phyloP scores from a whole-genome alignment of 1,140 invertebrate genomes.

The Listronotus oregonensis region DNA sequence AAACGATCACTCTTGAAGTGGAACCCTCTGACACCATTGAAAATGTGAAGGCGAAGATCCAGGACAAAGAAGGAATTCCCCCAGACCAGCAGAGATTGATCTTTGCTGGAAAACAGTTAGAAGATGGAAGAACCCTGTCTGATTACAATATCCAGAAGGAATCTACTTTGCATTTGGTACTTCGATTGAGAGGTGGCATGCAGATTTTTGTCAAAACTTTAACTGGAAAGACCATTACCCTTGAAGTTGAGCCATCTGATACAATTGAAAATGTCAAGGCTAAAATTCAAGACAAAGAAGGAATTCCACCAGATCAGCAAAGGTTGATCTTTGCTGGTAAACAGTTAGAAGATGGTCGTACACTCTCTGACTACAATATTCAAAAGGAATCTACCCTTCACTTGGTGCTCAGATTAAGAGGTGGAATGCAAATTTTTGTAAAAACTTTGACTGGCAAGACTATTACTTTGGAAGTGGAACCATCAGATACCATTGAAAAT shows the following conservation, averaged over 20 bases:
- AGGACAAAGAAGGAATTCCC: slow-evolving; percentile 29
- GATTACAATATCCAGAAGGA: slow-evolving; percentile 83
- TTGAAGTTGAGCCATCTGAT: too few relatives aligned
- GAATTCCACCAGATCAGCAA: too few relatives aligned
- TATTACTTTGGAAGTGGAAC: slow-evolving; percentile 12
- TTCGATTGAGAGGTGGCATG: slow-evolving; percentile 77
- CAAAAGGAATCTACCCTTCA: too few relatives aligned
- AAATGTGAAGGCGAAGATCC: slow-evolving; percentile 28
- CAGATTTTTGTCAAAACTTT: slow-evolving; percentile 30
- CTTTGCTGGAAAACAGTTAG: slow-evolving; percentile 49
- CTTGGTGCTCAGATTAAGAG: too few relatives aligned
- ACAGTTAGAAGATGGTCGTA: slow-evolving; percentile 6
- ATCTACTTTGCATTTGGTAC: slow-evolving; percentile 75
- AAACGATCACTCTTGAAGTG: slow-evolving; percentile 28
- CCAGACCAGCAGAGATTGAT: slow-evolving; percentile 26
- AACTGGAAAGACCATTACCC: too few relatives aligned
- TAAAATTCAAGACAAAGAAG: too few relatives aligned
- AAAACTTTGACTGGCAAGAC: slow-evolving; percentile 22
- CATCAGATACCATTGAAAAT: neutral
- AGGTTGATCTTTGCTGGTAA: slow-evolving; percentile 2
- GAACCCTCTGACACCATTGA: slow-evolving; percentile 45
- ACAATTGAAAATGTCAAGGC: too few relatives aligned
- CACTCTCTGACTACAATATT: too few relatives aligned
- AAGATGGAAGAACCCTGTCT: slow-evolving; percentile 77
- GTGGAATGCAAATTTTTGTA: slow-evolving; percentile 1